phyloP scores from a whole-genome alignment of 92 coral and sea anemone genomes.

The Palythoa grandis region DNA sequence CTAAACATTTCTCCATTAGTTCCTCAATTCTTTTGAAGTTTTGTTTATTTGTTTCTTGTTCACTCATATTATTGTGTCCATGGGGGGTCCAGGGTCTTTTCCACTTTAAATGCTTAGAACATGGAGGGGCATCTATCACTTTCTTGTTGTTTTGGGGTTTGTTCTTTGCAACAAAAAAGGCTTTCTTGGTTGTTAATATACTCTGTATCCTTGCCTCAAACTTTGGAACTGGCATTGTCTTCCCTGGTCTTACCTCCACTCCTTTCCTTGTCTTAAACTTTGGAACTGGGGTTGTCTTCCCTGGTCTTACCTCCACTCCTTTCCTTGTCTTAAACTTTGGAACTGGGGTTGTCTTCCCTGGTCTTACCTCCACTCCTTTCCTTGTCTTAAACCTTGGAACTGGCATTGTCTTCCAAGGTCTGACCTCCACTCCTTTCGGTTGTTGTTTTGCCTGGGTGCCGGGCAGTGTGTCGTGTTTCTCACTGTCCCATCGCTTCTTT shows the following conservation, averaged over 20 bases:
- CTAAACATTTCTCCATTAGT: too few species aligned
- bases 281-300: not conserved
- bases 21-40: too few species aligned
- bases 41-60: too few species aligned
- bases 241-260: not conserved
- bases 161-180: not conserved
- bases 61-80: too few species aligned
- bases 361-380: not conserved
- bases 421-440: not conserved
- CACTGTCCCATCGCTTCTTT: not conserved
- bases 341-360: too few species aligned
- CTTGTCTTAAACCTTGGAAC: not conserved
- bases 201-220: not conserved
- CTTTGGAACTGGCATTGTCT: not conserved
- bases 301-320: not conserved
- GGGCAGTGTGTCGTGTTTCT: not conserved
- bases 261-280: not conserved
- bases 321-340: not conserved
- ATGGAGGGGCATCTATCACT: not conserved
- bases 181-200: not conserved
- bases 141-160: not conserved
- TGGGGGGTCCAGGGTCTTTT: too few species aligned
- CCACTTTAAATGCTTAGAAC: not conserved
- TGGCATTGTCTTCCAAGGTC: too few species aligned
- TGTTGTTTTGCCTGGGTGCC: not conserved